Conservation (phyloP, 2,888 invertebrate genomes). For the Drosophila mimica region DNA sequence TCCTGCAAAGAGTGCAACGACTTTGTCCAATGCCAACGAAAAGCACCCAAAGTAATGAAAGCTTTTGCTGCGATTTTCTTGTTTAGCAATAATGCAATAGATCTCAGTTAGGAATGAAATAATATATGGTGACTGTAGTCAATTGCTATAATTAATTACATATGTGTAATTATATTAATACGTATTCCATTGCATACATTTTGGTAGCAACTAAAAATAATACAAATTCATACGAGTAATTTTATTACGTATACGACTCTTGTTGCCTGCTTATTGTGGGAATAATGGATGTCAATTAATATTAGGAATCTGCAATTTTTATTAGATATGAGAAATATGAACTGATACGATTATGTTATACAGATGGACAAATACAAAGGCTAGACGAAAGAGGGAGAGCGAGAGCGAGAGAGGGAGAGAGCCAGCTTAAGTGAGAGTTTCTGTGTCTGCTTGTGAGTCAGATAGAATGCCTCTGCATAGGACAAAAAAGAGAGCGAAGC, state of each 20-base stretch:
- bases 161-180: background rate
- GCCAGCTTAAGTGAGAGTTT: conserved; percentile 8
- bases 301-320: conserved; percentile 7
- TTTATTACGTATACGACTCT: background rate
- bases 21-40: conserved; percentile 36
- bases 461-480: conserved; percentile 18
- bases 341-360: conserved; percentile 13
- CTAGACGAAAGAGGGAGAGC: background rate
- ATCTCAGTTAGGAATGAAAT: background rate
- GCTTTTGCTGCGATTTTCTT: conserved; percentile 11
- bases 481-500: conserved; percentile 18
- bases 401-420: background rate
- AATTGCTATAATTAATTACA: background rate
- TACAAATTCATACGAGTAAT: background rate
- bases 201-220: background rate
- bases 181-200: background rate
- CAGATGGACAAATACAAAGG: conserved; percentile 6
- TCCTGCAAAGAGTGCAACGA: conserved; percentile 67
- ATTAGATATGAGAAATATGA: conserved; percentile 19
- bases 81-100: background rate
- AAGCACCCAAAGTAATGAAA: conserved; percentile 7
- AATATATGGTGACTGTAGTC: background rate
- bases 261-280: background rate
- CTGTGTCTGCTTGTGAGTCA: conserved; percentile 10
- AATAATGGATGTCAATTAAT: background rate